These are phyloP conservation scores for Montipora capitata DNA, from an alignment of 92 coral and sea anemone species.

Conservation along the genomic window DNA sequence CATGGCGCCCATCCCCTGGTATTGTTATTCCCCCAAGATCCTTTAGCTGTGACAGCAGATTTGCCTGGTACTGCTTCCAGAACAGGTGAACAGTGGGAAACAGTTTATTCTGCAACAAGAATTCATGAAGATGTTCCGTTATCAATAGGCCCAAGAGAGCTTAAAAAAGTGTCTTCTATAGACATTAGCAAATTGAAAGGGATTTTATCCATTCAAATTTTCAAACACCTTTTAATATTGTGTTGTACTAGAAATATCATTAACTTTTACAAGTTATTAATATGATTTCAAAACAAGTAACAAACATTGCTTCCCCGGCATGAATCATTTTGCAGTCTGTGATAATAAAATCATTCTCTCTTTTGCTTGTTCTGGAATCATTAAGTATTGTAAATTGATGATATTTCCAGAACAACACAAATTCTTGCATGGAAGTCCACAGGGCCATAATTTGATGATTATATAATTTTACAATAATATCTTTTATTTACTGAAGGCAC, in stretches of 20 bases:
- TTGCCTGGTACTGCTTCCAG: constrained; percentile 63
- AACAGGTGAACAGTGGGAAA: constrained; percentile 55
- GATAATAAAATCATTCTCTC: too few species aligned
- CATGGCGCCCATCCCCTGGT: constrained; percentile 66
- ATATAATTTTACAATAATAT: not conserved
- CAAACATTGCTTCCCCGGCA: not conserved
- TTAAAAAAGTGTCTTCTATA: not conserved
- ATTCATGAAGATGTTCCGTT: not conserved
- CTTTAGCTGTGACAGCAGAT: constrained; percentile 44
- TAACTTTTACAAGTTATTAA: not conserved
- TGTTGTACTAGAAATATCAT: not conserved
- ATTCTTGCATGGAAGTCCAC: not conserved
- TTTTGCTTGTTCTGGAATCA: not conserved
- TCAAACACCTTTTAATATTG: not conserved
- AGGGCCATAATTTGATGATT: not conserved
- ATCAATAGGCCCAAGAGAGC: not conserved
- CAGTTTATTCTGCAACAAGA: constrained; percentile 17
- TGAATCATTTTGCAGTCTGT: not conserved
- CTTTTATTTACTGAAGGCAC: too few species aligned
- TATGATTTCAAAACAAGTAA: too few species aligned
- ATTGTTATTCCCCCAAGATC: constrained; percentile 42
- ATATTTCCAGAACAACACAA: not conserved
- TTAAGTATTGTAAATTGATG: not conserved
- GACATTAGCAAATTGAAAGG: too few species aligned
- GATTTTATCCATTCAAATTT: too few species aligned